Evolutionary conservation across 35 echinoderm and acorn worm species (phyloP).

Genomic region (Lytechinus variegatus): DNA sequence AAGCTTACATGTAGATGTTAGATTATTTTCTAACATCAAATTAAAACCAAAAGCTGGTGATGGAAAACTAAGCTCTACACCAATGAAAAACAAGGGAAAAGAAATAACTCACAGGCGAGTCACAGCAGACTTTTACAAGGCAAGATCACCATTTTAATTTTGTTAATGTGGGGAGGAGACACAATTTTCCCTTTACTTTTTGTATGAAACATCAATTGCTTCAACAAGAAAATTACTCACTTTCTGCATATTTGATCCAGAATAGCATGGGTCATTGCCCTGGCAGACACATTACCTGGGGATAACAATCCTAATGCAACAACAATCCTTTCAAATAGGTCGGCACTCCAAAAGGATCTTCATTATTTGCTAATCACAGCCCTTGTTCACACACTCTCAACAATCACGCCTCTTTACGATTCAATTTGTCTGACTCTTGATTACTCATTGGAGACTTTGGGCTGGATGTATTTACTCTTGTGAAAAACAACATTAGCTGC

Average conservation of each 20-base stretch:
- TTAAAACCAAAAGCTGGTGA: neutral
- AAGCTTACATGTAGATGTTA: neutral
- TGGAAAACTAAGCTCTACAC: neutral
- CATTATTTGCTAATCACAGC: constrained; percentile 32
- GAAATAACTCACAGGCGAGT: neutral
- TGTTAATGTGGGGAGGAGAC: neutral
- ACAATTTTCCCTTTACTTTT: neutral
- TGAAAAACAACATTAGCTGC: neutral
- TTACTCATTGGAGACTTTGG: neutral
- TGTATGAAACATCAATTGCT: neutral
- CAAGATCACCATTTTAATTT: neutral
- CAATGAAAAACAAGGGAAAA: neutral
- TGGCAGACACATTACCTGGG: constrained; percentile 8
- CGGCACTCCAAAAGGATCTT: constrained; percentile 37
- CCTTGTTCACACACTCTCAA: neutral
- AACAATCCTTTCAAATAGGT: constrained; percentile 6
- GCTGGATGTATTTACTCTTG: neutral
- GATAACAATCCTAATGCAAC: neutral
- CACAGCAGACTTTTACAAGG: neutral
- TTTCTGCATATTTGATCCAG: neutral
- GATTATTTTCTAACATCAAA: neutral
- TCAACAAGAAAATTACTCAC: neutral
- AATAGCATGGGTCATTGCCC: constrained; percentile 16
- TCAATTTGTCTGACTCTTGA: neutral
- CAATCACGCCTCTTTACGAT: constrained; percentile 14